These are phyloP conservation scores for Alitta virens DNA, from an alignment of 2,888 invertebrate genomes.

Conservation along the genomic window DNA sequence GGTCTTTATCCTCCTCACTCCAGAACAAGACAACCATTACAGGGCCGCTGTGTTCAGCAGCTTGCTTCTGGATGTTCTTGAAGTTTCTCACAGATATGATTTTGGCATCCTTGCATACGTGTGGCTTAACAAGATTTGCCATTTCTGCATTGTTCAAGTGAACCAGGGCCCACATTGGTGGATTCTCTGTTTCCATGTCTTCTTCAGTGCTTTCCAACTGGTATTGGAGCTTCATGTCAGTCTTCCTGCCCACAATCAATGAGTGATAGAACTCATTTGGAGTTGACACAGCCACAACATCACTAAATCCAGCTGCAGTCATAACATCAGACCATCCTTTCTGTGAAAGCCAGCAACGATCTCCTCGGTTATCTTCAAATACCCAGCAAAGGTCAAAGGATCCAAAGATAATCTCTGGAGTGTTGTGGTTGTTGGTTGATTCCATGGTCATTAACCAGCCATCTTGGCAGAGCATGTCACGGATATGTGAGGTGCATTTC, in stretches of 20 bases:
- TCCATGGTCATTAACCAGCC: conserved; percentile 17
- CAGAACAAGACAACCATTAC: conserved; percentile 3
- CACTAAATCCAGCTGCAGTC: background rate
- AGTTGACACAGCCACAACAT: conserved; percentile 11
- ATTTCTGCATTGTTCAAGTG: background rate
- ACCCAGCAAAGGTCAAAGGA: conserved; percentile 18
- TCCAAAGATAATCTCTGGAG: conserved; percentile 16
- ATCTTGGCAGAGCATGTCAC: conserved; percentile 12
- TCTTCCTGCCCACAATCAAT: conserved; percentile 10
- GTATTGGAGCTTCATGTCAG: conserved; percentile 1
- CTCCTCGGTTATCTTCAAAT: conserved; percentile 7
- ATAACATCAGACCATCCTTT: conserved; percentile 13
- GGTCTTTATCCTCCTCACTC: conserved; percentile 3
- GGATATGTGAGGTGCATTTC: conserved; percentile 1
- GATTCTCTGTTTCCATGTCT: background rate
- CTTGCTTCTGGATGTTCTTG: background rate
- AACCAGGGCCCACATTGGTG: conserved; percentile 8
- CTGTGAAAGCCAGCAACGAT: conserved; percentile 16
- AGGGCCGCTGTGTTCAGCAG: background rate
- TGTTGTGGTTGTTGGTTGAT: conserved; percentile 9
- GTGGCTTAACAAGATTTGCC: background rate
- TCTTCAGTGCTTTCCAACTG: background rate
- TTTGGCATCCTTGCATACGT: background rate
- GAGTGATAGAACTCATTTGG: conserved; percentile 20
- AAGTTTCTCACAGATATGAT: background rate